Evolutionary conservation across 1,140 invertebrate species (phyloP), one percentile per base, ranked within the genome.

Genomic region (Heliconius eleuchia): DNA sequence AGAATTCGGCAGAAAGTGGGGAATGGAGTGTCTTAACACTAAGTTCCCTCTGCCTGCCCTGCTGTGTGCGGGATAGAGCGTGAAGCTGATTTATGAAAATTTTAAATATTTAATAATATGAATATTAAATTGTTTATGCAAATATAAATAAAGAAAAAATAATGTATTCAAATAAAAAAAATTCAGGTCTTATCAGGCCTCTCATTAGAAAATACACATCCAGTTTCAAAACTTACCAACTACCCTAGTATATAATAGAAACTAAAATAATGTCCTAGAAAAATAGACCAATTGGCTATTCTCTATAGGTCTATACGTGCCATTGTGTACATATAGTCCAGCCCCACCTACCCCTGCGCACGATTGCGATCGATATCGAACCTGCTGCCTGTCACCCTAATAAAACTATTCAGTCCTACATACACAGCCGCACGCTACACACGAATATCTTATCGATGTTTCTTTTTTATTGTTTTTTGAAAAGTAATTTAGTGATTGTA

Each of bases 401-500:
- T 57, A 37, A 60, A 70, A 71, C 39, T 9, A 71, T 27, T n/a
- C 66, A 37, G 39, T 77, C 30, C 70, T 82, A 82, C 84, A 86
- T 84, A 72, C 78, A 82, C 83, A 73, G 71, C 74, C 77, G 86
- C 79, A 71, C 87, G 86, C 85, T 79, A 78, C 76, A 82, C 80
- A 80, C 82, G 86, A 79, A 37, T 71, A n/a, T 72, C 86, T 93
- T 94, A 93, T 93, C 91, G 90, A 84, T 39, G n/a, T 55, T 52
- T 19, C 78, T 92, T 94, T 80, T 94, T 94, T 93, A 93, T 93
- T 89, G 90, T 90, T 91, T 89, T 89, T 78, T 72, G 80, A 86
- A 91, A 92, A 94, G 87, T 93, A 92, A 93, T 91, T 90, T 84
- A 81, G 80, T 84, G 87, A 89, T 94, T 92, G 87, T 84, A 87